Conservation (phyloP, 2,888 invertebrate species). For the Dilophus febrilis region DNA sequence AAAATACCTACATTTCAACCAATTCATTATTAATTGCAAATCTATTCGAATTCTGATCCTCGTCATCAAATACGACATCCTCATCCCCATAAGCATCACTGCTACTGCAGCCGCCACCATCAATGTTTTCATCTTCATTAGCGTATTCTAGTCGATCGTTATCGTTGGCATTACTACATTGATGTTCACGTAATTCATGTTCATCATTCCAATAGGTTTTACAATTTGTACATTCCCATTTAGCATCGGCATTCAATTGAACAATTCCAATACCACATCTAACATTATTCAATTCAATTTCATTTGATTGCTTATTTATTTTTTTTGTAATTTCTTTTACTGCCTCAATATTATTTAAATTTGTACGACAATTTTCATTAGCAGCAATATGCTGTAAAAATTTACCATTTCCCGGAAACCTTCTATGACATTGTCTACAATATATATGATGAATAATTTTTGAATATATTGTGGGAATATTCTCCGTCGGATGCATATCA, state of each 20-base stretch:
- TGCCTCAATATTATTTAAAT: too few species aligned
- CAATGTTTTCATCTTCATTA: too few species aligned
- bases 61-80: constrained; percentile 3
- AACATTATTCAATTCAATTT: neutral
- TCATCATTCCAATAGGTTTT: too few species aligned
- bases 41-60: too few species aligned
- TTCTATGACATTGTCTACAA: constrained; percentile 31
- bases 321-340: neutral
- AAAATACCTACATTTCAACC: too few species aligned
- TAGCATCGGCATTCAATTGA: too few species aligned
- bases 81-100: neutral
- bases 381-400: constrained; percentile 28
- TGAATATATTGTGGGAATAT: constrained; percentile 1
- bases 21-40: too few species aligned
- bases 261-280: neutral
- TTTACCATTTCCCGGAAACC: constrained; percentile 31
- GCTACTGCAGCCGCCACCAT: too few species aligned
- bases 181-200: too few species aligned
- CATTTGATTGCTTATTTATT: neutral
- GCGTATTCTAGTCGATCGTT: too few species aligned
- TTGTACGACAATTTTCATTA: neutral
- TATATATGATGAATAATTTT: neutral
- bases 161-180: too few species aligned
- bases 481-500: constrained; percentile 14
- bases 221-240: too few species aligned